Base-by-base conservation (phyloP, 2,797 vertebrate species). In the Coranthus polyacanthus region DNA sequence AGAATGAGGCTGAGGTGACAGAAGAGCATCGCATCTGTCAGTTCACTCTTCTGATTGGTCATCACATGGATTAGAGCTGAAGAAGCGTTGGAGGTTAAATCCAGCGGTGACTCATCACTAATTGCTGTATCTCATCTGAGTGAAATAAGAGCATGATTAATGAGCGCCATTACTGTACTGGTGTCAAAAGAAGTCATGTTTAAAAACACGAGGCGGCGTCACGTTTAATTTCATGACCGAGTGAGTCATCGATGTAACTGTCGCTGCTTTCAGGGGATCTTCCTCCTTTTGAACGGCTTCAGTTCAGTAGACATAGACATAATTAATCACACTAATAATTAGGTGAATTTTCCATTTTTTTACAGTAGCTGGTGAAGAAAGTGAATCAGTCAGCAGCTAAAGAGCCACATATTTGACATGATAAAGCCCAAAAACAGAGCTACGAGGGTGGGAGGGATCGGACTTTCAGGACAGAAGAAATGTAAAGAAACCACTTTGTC, bases 81-180 rank as follows among this genome's bases (percentile, higher is more conserved):
- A 42, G 46, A 45, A 38, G n/a, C 10, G 17, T 18, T 12, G 1
- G 49, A 61, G 39, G 53, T 73, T 72, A 36, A 75, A 71, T 72
- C 65, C 64, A 41, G 37, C 1, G 4, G 51, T 90, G 89, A 87
- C 68, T 89, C 85, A 90, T 78, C 50, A 37, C 45, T 81, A 81
- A 83, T 79, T 77, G 45, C 60, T 47, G 59, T 13, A 72, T 66
- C 60, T 84, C 43, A 34, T 62, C 41, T n/a, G 11, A 37, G 53
- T 54, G 55, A 72, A 75, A 81, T 46, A 63, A 68, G 67, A 65
- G 18, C 17, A 9, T 64, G 66, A 81, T 81, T 79, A 75, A 89
- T 81, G 75, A 84, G 68, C 67, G 38, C 54, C 75, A 67, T 80
- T 82, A 75, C 59, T 50, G 56, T 36, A 18, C 42, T 6, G 11